These are phyloP conservation scores for Idaea dimidiata DNA, from an alignment of 2,888 invertebrate genomes.

Conservation along the genomic window DNA sequence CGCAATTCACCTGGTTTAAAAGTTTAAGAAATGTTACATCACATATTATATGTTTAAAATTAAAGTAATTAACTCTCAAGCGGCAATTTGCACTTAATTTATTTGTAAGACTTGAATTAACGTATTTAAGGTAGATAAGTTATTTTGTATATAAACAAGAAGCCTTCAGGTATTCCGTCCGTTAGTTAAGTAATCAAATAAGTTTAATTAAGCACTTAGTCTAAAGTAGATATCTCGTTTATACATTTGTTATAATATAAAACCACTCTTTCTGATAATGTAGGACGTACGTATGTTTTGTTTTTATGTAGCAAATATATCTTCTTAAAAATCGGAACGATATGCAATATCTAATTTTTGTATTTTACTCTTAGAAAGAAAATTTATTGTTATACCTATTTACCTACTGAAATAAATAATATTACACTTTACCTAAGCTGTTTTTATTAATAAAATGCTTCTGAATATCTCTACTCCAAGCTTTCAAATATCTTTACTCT, in stretches of 20 bases:
- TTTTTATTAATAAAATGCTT: too few species aligned
- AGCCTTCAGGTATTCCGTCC: conserved; percentile 70
- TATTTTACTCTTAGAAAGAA: conserved; percentile 7
- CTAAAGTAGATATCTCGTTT: conserved; percentile 12
- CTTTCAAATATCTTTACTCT: too few species aligned
- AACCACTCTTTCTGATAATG: background rate
- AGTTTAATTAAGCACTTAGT: conserved; percentile 2
- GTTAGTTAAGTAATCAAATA: conserved; percentile 38
- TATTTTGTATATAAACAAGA: conserved; percentile 41
- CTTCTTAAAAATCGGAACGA: conserved; percentile 12
- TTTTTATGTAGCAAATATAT: conserved; percentile 5
- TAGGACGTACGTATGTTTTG: background rate
- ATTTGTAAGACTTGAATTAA: conserved; percentile 13
- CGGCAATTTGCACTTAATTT: conserved; percentile 44
- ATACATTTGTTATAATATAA: conserved; percentile 8
- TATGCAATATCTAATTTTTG: conserved; percentile 15
- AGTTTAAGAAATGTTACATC: background rate
- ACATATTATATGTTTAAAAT: conserved; percentile 4
- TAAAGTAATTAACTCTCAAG: conserved; percentile 28
- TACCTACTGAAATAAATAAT: conserved; percentile 18
- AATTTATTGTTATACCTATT: conserved; percentile 15
- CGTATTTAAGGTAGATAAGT: conserved; percentile 9
- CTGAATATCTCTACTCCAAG: too few species aligned
- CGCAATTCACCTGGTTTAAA: too few species aligned
- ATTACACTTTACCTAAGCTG: background rate